phyloP scores from a whole-genome alignment of 2,888 invertebrate species.

The Cylloceria caligata region DNA sequence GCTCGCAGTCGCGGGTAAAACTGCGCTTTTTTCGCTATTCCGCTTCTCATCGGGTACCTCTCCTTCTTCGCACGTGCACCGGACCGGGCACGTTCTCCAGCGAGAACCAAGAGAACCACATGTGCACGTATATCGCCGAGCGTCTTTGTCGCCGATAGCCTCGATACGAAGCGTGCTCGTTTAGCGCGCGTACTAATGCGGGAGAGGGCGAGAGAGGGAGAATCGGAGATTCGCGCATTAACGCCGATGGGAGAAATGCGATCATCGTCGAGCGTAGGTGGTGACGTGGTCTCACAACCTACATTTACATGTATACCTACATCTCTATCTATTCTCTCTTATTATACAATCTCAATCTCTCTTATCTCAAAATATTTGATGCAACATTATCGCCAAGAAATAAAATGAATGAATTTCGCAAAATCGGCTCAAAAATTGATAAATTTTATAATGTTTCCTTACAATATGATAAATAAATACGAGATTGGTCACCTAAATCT shows the following conservation, averaged over 20 bases:
- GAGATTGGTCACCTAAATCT: neutral
- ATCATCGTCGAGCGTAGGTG: conserved; percentile 66
- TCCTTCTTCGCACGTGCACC: conserved; percentile 60
- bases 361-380: neutral
- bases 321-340: conserved; percentile 25
- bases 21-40: conserved; percentile 62
- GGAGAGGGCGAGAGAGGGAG: conserved; percentile 13
- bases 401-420: neutral
- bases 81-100: conserved; percentile 61
- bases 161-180: conserved; percentile 39
- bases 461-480: neutral
- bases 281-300: conserved; percentile 58
- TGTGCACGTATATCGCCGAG: conserved; percentile 28
- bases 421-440: neutral
- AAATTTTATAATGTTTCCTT: neutral
- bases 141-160: conserved; percentile 61
- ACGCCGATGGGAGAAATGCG: conserved; percentile 65
- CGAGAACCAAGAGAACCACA: conserved; percentile 40
- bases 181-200: conserved; percentile 7
- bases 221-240: conserved; percentile 24
- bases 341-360: conserved; percentile 22
- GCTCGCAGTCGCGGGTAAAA: conserved; percentile 62
- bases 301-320: conserved; percentile 35
- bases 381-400: neutral
- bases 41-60: conserved; percentile 46